A percentile compares a stretch with the other conserved stretches of the same genome.
phyloP scores from a whole-genome alignment of 2,113 vertebrate genomes.

The Phyllostomus hastatus region DNA sequence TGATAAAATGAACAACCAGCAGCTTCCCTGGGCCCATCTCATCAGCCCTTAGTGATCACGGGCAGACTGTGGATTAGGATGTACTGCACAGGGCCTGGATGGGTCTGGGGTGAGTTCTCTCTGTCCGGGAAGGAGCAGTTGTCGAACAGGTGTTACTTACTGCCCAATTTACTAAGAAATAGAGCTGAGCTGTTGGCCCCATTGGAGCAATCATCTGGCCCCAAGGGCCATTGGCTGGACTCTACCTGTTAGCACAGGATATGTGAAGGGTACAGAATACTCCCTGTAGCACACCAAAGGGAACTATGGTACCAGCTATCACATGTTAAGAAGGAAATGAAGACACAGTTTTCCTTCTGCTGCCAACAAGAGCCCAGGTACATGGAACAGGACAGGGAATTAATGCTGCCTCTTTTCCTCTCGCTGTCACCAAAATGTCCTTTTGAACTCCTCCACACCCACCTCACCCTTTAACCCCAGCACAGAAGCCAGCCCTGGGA shows the following conservation, averaged over 20 bases:
- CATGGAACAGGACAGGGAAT: background rate
- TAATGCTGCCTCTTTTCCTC: background rate
- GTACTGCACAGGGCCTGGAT: fast-evolving
- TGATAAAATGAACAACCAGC: background rate
- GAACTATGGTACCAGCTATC: background rate
- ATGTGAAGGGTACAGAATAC: background rate
- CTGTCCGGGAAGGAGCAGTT: background rate
- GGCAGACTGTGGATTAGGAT: background rate
- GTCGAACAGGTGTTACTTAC: background rate
- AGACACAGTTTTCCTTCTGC: background rate
- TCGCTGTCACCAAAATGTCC: background rate
- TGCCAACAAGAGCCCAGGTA: background rate
- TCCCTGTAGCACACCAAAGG: background rate
- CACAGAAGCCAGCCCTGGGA: background rate
- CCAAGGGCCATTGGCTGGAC: background rate
- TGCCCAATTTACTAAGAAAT: slow-evolving; percentile 12
- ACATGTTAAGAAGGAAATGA: background rate
- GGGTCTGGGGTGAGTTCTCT: background rate
- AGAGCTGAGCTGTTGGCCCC: background rate
- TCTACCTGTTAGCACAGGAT: background rate
- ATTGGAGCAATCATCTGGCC: background rate
- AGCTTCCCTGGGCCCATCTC: background rate
- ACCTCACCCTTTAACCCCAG: background rate
- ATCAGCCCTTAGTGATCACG: background rate
- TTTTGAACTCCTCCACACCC: background rate